Percentiles rank a stretch among this genome's conserved stretches.
These are phyloP conservation scores for Penelope pileata DNA, from an alignment of 2,113 vertebrate genomes.

Conservation along the genomic window DNA sequence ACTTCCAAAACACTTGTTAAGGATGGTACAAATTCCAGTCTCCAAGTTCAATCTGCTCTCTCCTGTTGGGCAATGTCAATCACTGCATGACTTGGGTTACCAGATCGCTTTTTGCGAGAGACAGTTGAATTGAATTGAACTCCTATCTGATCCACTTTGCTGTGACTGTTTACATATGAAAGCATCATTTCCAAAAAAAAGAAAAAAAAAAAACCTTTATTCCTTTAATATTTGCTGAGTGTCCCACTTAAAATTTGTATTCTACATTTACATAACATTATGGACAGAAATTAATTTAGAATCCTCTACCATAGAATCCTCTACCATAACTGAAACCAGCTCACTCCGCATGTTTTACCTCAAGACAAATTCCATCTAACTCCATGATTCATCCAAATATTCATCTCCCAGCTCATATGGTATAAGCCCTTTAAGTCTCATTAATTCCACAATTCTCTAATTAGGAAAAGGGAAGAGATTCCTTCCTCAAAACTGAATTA, in stretches of 20 bases:
- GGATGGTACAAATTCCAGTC: not conserved
- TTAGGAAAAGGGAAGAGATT: not conserved
- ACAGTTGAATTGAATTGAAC: not conserved
- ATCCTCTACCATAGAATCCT: no score
- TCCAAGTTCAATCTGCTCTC: not conserved
- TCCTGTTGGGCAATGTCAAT: not conserved
- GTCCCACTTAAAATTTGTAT: not conserved
- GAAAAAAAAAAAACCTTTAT: not conserved
- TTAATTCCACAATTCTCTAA: not conserved
- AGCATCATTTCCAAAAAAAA: not conserved
- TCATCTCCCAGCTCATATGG: not conserved
- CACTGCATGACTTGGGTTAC: not conserved
- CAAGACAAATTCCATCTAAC: not conserved
- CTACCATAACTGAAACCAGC: accelerated
- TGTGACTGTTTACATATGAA: not conserved
- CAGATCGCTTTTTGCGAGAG: not conserved
- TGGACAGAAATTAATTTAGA: not conserved
- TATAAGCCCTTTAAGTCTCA: not conserved
- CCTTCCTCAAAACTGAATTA: not conserved
- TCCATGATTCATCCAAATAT: not conserved
- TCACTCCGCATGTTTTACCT: not conserved
- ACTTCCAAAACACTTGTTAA: not conserved
- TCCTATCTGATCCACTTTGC: not conserved
- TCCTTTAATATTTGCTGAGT: not conserved
- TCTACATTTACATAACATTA: not conserved